Evolutionary conservation across 2,888 invertebrate species (phyloP).

Genomic region (Campaea margaritaria): DNA sequence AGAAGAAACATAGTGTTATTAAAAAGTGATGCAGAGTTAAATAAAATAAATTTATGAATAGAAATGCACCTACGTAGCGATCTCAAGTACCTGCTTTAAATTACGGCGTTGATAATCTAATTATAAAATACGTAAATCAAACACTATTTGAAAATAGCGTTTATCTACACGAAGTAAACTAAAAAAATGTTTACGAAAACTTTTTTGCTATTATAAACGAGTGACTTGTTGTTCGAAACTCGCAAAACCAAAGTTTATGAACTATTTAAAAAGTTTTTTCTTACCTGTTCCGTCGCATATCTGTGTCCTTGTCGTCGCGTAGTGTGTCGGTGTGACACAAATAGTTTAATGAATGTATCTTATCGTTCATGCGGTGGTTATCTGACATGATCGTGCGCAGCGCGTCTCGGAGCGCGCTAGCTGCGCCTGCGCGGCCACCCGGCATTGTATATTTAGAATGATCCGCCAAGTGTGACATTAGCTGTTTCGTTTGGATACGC

Average conservation of each 20-base stretch:
- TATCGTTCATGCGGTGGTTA: constrained; percentile 72
- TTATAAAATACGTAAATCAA: constrained; percentile 46
- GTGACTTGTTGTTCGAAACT: constrained; percentile 53
- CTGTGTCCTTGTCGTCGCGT: constrained; percentile 58
- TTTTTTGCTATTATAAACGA: constrained; percentile 61
- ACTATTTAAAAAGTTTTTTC: constrained; percentile 61
- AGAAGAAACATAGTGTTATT: constrained; percentile 39
- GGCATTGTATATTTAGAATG: constrained; percentile 80
- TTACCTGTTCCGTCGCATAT: constrained; percentile 79
- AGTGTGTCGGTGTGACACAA: constrained; percentile 58
- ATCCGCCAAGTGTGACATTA: constrained; percentile 70
- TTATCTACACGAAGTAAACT: constrained; percentile 62
- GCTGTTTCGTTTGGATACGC: constrained; percentile 64
- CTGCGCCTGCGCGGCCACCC: constrained; percentile 73
- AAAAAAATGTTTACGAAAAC: constrained; percentile 67
- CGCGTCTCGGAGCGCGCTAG: constrained; percentile 55
- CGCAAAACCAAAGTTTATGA: constrained; percentile 52
- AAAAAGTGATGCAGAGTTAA: constrained; percentile 5
- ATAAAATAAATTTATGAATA: constrained; percentile 46
- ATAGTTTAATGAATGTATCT: constrained; percentile 70
- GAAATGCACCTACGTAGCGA: constrained; percentile 50
- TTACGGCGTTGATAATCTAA: constrained; percentile 41
- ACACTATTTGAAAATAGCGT: constrained; percentile 50
- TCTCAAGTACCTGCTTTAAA: constrained; percentile 56
- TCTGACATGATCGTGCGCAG: constrained; percentile 64